Evolutionary conservation across 2,113 vertebrate genomes (phyloP), one percentile per base, ranked within the genome.

Genomic region (Sardina pilchardus): DNA sequence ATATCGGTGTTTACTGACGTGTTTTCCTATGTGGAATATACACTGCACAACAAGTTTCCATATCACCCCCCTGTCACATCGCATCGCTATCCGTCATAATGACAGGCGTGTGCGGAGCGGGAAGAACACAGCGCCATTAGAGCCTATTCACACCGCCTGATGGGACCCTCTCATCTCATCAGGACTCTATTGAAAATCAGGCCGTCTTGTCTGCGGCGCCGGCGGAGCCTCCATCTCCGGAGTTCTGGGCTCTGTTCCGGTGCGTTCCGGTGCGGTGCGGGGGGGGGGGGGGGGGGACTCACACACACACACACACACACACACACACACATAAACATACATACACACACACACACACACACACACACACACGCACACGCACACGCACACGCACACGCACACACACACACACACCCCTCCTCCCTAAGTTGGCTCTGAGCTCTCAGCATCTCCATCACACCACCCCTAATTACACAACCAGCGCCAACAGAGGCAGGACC

Each of bases 121-220:
- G 50, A 17, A 53, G 50, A 53, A 14, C 2, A 53, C 2, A 4
- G 1, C 14, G 21, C 48, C 42, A 84, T 90, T 86, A 88, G 84
- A 78, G n/a, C 21, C 10, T 36, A 82, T 85, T 86, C 48, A 82
- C 2, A 26, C 6, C 19, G n/a, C 14, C n/a, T 71, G n/a, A 81
- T 39, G 82, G 24, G n/a, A 82, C 42, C 75, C 43, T 39, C 14
- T 63, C 78, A 80, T 39, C 14, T 63, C 78, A 80, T 34, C 30
- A 4, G 53, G 82, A 1, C 12, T 17, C 86, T 85, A 80, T 87
- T 86, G 87, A 84, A 87, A 90, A 90, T 90, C 85, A 85, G 82
- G 63, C 63, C 39, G 44, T 84, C 82, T 90, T 88, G 83, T 90
- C 83, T 50, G 80, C 82, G 78, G 56, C 82, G 12, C 63, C 82